phyloP scores from a whole-genome alignment of 2,797 vertebrate genomes.

The Oreochromis grahami region DNA sequence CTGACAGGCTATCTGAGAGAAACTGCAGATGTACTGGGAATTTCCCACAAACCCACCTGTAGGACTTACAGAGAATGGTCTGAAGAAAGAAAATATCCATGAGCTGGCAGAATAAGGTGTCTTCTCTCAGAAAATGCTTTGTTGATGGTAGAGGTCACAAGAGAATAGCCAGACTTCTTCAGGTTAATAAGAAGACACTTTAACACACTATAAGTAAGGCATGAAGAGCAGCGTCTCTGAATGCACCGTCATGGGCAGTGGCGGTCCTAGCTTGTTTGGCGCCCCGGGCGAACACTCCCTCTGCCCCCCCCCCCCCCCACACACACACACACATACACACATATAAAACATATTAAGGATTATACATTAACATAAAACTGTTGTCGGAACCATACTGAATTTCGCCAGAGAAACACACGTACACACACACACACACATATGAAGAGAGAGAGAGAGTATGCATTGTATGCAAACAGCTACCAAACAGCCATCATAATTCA shows the following conservation, averaged over 20 bases:
- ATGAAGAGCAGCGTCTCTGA: rapidly evolving
- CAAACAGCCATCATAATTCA: too few relatives aligned
- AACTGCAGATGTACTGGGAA: neutral
- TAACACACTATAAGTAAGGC: rapidly evolving
- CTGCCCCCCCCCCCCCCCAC: too few relatives aligned
- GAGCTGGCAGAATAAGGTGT: neutral
- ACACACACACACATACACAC: too few relatives aligned
- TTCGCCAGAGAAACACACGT: too few relatives aligned
- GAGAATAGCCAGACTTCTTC: neutral
- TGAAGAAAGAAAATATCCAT: neutral
- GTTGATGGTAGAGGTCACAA: neutral
- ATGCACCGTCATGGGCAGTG: rapidly evolving
- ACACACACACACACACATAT: too few relatives aligned
- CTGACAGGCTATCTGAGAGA: neutral
- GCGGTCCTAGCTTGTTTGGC: too few relatives aligned
- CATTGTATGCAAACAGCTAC: too few relatives aligned
- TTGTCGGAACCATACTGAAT: too few relatives aligned
- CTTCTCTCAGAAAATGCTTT: neutral
- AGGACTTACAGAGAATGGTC: neutral
- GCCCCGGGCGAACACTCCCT: too few relatives aligned
- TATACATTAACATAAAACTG: too few relatives aligned
- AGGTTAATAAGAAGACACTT: neutral
- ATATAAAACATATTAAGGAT: too few relatives aligned
- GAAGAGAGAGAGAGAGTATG: too few relatives aligned
- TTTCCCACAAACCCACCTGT: neutral